A percentile compares a stretch with the other conserved stretches of the same genome.
Conservation (phyloP, 2,113 vertebrate species). For the Hipposideros armiger region DNA sequence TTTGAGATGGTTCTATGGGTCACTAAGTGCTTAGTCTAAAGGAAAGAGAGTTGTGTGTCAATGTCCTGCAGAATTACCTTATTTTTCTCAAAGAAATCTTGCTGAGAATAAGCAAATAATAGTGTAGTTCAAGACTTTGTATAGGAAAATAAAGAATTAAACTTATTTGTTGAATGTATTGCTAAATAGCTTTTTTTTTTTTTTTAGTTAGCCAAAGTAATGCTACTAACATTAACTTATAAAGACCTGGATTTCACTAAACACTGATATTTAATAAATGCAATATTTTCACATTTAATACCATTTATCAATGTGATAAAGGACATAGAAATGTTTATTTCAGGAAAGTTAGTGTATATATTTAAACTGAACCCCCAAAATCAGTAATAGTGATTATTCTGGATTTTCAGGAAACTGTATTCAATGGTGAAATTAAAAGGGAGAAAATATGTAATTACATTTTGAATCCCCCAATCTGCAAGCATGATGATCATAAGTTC, state of each 20-base stretch:
- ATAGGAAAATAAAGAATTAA: neutral
- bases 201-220: neutral
- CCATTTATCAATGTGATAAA: neutral
- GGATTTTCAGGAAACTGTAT: neutral
- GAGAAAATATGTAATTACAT: neutral
- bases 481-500: neutral
- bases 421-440: neutral
- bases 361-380: neutral
- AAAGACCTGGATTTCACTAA: neutral
- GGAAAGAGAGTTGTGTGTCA: neutral
- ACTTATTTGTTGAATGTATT: neutral
- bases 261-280: neutral
- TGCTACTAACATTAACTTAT: neutral
- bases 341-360: neutral
- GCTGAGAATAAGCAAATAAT: neutral
- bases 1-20: constrained; percentile 45
- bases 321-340: neutral
- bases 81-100: neutral
- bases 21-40: constrained; percentile 46
- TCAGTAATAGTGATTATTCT: neutral
- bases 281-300: neutral
- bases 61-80: neutral
- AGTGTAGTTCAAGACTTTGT: neutral
- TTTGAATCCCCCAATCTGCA: neutral
- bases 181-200: neutral